Evolutionary conservation across 92 coral and sea anemone genomes (phyloP).

Genomic region (Epizoanthus rinbou): DNA sequence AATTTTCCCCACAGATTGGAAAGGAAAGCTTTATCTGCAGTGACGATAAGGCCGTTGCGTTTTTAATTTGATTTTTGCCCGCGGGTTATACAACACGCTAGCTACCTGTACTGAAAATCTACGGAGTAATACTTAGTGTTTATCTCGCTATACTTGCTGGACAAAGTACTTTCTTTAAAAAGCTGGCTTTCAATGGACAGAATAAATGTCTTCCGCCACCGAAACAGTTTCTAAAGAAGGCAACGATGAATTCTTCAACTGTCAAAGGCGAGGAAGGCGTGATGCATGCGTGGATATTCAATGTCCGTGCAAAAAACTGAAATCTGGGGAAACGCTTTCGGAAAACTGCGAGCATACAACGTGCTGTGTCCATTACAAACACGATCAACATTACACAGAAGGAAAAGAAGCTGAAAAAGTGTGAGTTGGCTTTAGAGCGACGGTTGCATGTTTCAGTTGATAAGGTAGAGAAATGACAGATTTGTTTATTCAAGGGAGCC

Average conservation of each 20-base stretch:
- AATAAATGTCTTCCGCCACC: constrained; percentile 37
- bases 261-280: constrained; percentile 23
- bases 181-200: constrained; percentile 41
- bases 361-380: constrained; percentile 22
- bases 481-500: constrained; percentile 5
- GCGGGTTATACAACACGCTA: background rate
- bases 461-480: background rate
- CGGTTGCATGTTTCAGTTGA: constrained; percentile 27
- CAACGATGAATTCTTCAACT: constrained; percentile 19
- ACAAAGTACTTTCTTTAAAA: background rate
- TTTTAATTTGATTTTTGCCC: background rate
- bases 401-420: constrained; percentile 5
- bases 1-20: constrained; percentile 3
- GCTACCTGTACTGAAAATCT: background rate
- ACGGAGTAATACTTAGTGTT: background rate
- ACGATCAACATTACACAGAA: constrained; percentile 3
- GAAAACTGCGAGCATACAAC: background rate
- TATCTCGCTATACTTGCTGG: background rate
- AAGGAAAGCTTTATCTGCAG: background rate
- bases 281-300: constrained; percentile 30
- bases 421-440: background rate
- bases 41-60: background rate
- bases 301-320: constrained; percentile 27
- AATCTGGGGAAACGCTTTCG: background rate
- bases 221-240: constrained; percentile 17